Conservation (phyloP, 2,113 vertebrate species). For the Ammodramus savannarum region DNA sequence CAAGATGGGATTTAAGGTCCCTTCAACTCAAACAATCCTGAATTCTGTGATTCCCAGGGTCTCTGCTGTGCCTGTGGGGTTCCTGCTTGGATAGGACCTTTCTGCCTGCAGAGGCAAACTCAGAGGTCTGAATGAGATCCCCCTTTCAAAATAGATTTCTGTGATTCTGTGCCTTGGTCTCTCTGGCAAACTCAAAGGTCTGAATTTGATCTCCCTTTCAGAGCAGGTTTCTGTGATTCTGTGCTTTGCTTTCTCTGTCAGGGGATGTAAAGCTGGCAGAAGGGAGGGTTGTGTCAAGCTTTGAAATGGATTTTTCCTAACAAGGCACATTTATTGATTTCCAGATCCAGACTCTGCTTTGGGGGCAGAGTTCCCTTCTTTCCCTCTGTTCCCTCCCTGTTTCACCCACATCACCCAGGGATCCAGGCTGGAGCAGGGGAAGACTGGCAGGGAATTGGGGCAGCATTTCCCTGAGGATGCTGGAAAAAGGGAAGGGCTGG, state of each 20-base stretch:
- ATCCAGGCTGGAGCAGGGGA: background rate
- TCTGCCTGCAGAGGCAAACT: background rate
- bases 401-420: background rate
- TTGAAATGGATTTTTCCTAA: background rate
- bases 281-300: background rate
- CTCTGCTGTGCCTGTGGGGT: background rate
- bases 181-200: background rate
- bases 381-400: background rate
- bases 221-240: background rate
- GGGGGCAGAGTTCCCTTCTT: background rate
- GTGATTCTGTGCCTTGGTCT: fast-evolving
- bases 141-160: background rate
- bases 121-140: background rate
- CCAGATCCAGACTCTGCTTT: fast-evolving
- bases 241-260: fast-evolving
- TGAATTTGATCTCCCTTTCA: background rate
- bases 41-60: background rate
- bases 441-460: background rate
- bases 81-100: background rate
- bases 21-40: background rate
- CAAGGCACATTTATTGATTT: background rate
- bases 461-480: background rate
- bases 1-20: background rate
- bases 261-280: background rate
- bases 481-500: background rate